Conservation (phyloP, 2,888 invertebrate genomes). For the Eupithecia subumbrata region DNA sequence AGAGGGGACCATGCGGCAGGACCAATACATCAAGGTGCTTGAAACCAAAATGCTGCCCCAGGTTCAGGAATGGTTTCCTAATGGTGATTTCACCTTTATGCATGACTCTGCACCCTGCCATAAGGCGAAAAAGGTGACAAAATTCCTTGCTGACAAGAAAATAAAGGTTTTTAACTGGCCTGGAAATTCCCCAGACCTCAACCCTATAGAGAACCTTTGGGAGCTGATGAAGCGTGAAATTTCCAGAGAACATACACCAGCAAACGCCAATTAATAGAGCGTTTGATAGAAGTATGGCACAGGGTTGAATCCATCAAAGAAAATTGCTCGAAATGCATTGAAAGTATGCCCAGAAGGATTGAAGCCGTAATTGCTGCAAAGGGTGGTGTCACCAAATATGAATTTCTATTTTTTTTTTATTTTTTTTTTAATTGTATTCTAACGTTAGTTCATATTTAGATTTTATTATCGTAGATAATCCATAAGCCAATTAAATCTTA, state of each 20-base stretch:
- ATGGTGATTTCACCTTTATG: slow-evolving; percentile 31
- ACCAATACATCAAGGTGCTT: slow-evolving; percentile 25
- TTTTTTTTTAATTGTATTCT: not conserved
- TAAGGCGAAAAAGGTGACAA: slow-evolving; percentile 22
- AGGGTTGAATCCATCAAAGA: slow-evolving; percentile 27
- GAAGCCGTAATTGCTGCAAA: slow-evolving; percentile 33
- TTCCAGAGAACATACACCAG: slow-evolving; percentile 39
- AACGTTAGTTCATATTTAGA: not conserved
- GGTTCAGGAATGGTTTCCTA: slow-evolving; percentile 33
- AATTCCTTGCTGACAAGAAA: slow-evolving; percentile 26
- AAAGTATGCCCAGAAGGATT: slow-evolving; percentile 23
- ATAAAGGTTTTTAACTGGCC: slow-evolving; percentile 37
- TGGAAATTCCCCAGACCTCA: slow-evolving; percentile 36
- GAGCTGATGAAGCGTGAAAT: slow-evolving; percentile 42
- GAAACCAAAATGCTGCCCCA: slow-evolving; percentile 31
- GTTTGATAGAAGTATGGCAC: slow-evolving; percentile 19
- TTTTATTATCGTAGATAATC: not conserved
- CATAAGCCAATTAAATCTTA: not conserved
- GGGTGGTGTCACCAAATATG: slow-evolving; percentile 29
- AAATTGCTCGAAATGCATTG: slow-evolving; percentile 18
- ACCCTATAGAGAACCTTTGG: slow-evolving; percentile 46
- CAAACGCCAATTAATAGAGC: slow-evolving; percentile 39
- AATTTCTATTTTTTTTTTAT: slow-evolving; percentile 5
- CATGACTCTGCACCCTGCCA: slow-evolving; percentile 33
- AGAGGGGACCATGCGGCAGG: slow-evolving; percentile 22